Evolutionary conservation across 2,797 vertebrate genomes (phyloP).

Genomic region (Phrynocephalus forsythii): DNA sequence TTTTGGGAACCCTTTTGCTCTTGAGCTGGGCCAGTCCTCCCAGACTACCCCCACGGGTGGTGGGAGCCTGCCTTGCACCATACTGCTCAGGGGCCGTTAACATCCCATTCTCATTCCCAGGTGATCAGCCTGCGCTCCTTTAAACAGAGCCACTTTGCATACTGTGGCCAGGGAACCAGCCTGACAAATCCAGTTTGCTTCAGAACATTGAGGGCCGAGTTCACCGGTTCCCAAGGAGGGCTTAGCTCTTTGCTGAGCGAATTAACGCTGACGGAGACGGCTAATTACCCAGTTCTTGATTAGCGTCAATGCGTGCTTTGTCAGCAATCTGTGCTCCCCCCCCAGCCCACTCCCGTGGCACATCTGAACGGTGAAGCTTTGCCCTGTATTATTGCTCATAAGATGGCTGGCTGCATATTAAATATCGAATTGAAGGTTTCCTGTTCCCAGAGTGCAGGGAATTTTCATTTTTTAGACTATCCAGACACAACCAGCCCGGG

Average conservation of each 20-base stretch:
- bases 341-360: too few relatives aligned
- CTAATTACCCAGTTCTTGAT: not conserved
- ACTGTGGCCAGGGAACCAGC: too few relatives aligned
- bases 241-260: too few relatives aligned
- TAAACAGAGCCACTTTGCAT: not conserved
- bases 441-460: too few relatives aligned
- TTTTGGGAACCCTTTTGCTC: too few relatives aligned
- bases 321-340: not conserved
- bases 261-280: not conserved
- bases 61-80: not conserved
- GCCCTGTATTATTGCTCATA: not conserved
- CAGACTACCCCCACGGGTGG: too few relatives aligned
- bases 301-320: not conserved
- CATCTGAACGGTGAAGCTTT: not conserved
- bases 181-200: not conserved
- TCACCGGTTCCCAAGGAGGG: not conserved
- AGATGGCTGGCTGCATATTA: not conserved
- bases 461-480: not conserved
- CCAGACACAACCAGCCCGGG: too few relatives aligned
- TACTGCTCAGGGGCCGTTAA: not conserved
- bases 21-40: too few relatives aligned
- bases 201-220: too few relatives aligned
- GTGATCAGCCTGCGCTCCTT: not conserved
- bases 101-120: not conserved
- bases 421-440: not conserved